Evolutionary conservation across 2,888 invertebrate species (phyloP).

Genomic region (Phorcus lineatus): DNA sequence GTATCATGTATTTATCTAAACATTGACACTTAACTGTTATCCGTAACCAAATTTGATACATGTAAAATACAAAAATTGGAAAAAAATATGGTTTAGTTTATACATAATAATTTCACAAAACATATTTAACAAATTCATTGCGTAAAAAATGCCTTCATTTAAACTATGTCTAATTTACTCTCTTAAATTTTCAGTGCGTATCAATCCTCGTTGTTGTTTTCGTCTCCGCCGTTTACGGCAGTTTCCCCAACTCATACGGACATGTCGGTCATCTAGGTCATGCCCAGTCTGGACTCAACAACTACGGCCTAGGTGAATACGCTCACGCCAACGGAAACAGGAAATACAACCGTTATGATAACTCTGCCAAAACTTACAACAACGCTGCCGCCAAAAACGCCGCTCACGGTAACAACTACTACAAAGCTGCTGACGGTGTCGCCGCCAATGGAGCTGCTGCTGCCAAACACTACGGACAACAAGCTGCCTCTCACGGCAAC

Average conservation of each 20-base stretch:
- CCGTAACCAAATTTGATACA: too few species aligned
- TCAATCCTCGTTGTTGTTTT: not conserved
- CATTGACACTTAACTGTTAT: too few species aligned
- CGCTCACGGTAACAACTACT: conserved; percentile 8
- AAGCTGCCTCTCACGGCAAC: not conserved
- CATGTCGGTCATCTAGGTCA: not conserved
- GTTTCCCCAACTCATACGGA: not conserved
- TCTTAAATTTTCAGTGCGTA: not conserved
- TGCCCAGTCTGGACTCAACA: not conserved
- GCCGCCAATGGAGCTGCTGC: not conserved
- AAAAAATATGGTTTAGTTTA: too few species aligned
- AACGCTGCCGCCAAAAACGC: not conserved
- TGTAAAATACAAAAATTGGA: too few species aligned
- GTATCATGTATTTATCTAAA: too few species aligned
- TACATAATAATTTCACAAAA: too few species aligned
- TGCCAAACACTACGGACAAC: not conserved
- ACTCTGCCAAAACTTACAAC: conserved; percentile 7
- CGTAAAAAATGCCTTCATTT: too few species aligned
- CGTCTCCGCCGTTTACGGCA: not conserved
- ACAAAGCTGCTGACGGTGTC: not conserved
- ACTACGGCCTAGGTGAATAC: not conserved
- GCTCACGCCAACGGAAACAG: not conserved
- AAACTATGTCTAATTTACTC: too few species aligned
- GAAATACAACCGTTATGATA: not conserved
- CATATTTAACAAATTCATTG: too few species aligned